phyloP scores from a whole-genome alignment of 2,888 invertebrate genomes.

The Chrysotoxum bicinctum region DNA sequence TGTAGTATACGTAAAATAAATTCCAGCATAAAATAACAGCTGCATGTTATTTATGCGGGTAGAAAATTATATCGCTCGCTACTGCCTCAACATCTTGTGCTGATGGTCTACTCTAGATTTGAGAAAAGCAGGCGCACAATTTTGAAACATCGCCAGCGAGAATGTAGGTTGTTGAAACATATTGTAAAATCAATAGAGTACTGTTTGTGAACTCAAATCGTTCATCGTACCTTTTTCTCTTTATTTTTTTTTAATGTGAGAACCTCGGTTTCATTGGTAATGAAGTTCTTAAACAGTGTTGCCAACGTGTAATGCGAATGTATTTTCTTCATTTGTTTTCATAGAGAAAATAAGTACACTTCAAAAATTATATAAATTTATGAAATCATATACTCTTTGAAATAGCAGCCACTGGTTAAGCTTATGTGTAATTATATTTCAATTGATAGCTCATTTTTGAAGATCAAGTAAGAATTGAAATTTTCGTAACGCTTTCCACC shows the following conservation, averaged over 20 bases:
- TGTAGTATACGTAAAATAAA: constrained; percentile 40
- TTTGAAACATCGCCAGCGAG: constrained; percentile 57
- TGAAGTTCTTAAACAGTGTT: not conserved
- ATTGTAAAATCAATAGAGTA: constrained; percentile 60
- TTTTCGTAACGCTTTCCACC: too few species aligned
- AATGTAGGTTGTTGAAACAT: constrained; percentile 59
- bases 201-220: constrained; percentile 7
- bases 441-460: too few species aligned
- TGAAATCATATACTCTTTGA: too few species aligned
- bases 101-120: constrained; percentile 34
- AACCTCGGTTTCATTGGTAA: not conserved
- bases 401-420: too few species aligned
- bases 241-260: not conserved
- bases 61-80: constrained; percentile 55
- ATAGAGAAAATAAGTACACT: not conserved
- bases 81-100: constrained; percentile 71
- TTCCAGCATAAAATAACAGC: constrained; percentile 57
- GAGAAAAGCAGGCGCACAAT: constrained; percentile 53
- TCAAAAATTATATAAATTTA: too few species aligned
- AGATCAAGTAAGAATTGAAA: too few species aligned
- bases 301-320: not conserved
- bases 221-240: not conserved
- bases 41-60: constrained; percentile 59
- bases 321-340: not conserved
- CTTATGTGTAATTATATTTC: too few species aligned